Conservation (phyloP, 2,113 vertebrate genomes). For the Neodon shergylaensis region DNA sequence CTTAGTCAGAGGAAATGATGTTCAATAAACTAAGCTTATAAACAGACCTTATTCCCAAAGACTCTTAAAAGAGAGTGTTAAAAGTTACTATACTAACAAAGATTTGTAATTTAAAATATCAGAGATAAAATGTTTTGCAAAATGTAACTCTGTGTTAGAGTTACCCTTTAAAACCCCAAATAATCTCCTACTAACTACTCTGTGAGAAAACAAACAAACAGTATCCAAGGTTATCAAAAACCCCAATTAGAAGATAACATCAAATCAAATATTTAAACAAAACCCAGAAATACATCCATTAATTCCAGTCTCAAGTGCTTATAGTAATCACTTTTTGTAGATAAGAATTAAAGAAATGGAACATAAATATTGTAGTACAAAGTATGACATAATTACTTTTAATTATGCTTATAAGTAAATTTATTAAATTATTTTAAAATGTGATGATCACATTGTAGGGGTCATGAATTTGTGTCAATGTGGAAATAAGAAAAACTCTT, state of each 20-base stretch:
- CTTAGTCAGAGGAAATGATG: not conserved
- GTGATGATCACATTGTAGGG: not conserved
- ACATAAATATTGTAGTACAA: not conserved
- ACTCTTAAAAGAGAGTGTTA: not conserved
- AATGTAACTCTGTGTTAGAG: not conserved
- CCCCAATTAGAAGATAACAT: not conserved
- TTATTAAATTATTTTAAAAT: not conserved
- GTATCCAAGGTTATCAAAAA: not conserved
- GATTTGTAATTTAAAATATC: not conserved
- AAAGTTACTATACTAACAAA: not conserved
- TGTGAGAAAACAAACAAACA: not conserved
- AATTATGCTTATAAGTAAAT: not conserved
- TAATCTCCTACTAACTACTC: not conserved
- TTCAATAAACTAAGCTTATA: not conserved
- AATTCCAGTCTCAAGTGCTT: not conserved
- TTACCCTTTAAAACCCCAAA: not conserved
- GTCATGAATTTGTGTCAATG: not conserved
- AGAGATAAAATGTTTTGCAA: not conserved
- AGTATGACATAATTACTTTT: not conserved
- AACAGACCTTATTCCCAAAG: not conserved
- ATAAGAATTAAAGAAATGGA: not conserved
- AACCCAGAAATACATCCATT: not conserved
- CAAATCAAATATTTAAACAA: slow-evolving; percentile 11
- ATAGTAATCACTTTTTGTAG: not conserved
- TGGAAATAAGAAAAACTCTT: not conserved